These are phyloP conservation scores for Cynodonichthys magdalenae DNA, from an alignment of 2,797 vertebrate genomes.

Conservation along the genomic window DNA sequence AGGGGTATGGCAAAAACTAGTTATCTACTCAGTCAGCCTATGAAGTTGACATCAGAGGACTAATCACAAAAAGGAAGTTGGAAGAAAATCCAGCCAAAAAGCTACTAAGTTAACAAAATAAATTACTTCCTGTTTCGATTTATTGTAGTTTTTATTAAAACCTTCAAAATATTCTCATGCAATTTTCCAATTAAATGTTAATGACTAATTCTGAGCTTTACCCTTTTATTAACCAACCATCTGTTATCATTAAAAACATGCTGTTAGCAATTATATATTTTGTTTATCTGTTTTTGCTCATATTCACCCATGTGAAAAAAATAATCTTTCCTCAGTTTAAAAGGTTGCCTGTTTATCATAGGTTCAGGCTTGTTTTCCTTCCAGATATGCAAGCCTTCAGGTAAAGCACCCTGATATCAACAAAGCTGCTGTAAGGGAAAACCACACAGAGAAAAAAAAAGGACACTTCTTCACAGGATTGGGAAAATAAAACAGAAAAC, in stretches of 20 bases:
- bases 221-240: background rate
- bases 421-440: background rate
- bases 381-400: background rate
- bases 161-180: no score
- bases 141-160: no score
- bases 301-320: background rate
- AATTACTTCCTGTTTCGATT: no score
- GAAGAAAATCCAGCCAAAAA: no score
- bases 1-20: no score
- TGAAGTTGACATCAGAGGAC: no score
- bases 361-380: conserved; percentile 11
- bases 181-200: no score
- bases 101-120: no score
- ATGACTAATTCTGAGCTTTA: no score
- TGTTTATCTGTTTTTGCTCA: background rate
- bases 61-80: no score
- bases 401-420: conserved; percentile 3
- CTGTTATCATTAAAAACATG: background rate
- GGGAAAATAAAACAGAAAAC: conserved; percentile 14
- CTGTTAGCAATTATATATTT: background rate
- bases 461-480: conserved; percentile 7
- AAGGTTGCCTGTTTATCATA: conserved; percentile 16
- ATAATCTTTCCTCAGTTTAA: background rate
- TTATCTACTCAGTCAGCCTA: no score
- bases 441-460: background rate